Conservation (phyloP, 1,140 invertebrate genomes). For the Maconellicoccus hirsutus region DNA sequence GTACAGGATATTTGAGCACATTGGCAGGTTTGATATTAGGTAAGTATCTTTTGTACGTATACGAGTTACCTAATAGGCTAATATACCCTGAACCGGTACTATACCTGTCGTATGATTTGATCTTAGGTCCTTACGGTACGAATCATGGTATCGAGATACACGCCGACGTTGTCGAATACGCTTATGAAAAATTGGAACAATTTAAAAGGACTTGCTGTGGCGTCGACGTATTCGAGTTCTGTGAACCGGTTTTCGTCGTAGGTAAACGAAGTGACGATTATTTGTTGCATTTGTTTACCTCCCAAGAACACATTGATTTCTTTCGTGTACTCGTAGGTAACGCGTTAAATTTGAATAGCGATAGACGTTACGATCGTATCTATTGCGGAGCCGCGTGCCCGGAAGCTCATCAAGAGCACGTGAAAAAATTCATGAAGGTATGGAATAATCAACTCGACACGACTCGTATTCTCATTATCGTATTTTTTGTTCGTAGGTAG, state of each 20-base stretch:
- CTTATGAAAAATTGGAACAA: constrained; percentile 54
- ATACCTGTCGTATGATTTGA: not conserved
- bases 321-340: constrained; percentile 46
- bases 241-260: constrained; percentile 63
- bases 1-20: constrained; percentile 82
- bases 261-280: constrained; percentile 40
- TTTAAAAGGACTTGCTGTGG: constrained; percentile 59
- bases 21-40: constrained; percentile 77
- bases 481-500: constrained; percentile 37
- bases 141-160: constrained; percentile 81
- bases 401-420: constrained; percentile 53
- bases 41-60: constrained; percentile 30
- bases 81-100: too few relatives aligned
- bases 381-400: constrained; percentile 81
- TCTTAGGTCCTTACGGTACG: constrained; percentile 50
- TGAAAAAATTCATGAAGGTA: constrained; percentile 63
- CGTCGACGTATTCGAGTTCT: constrained; percentile 77
- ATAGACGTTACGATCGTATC: constrained; percentile 68
- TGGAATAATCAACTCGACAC: too few relatives aligned
- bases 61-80: too few relatives aligned
- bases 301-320: not conserved
- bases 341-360: constrained; percentile 54
- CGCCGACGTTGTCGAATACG: constrained; percentile 64
- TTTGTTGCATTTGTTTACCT: not conserved
- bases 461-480: too few relatives aligned